Base-by-base conservation (phyloP, 2,797 vertebrate species). In the Toxotes lorentzi region DNA sequence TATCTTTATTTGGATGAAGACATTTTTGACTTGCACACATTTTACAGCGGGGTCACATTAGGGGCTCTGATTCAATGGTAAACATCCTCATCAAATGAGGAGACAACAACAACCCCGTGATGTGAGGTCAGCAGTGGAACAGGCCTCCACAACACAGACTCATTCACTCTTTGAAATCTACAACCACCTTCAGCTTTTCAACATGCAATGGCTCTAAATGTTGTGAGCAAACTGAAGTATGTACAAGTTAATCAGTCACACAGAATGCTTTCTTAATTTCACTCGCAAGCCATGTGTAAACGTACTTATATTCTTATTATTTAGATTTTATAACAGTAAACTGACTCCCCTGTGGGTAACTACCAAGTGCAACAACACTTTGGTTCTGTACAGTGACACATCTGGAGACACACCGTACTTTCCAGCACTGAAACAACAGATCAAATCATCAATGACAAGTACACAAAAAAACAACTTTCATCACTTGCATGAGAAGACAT, bases 1-100 rank as follows among this genome's bases (percentile, higher is more conserved):
- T 40, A 81, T 64, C 50, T 93, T 94, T 92, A 93, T 92, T 93
- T 41, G 48, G 66, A 53, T 86, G 72, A 85, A 59, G 40, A 70
- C 48, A 79, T 78, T 79, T 66, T 77, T 84, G 70, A 85, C n/a
- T 85, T 72, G 17, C 56, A 83, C 73, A 82, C 54, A 16, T 79
- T 83, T 87, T 84, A 91, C 88, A 89, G 78, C 23, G 65, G 81
- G 70, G 79, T 79, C 68, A 89, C 70, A 65, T 58, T 19, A 30
- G 50, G 71, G 81, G 21, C 57, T 77, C 30, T 68, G 73, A 47
- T 79, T 66, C 41, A 74, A 71, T 71, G 67, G 64, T 83, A 79
- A 78, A 78, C 70, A 53, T 62, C 74, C 67, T 88, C 65, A 45
- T 88, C 56, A 48, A 48, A 23, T 67, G 78, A 89, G 78, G 75